Evolutionary conservation across 1,140 invertebrate species (phyloP), one percentile per base, ranked within the genome.

Genomic region (Drosophila virilis): DNA sequence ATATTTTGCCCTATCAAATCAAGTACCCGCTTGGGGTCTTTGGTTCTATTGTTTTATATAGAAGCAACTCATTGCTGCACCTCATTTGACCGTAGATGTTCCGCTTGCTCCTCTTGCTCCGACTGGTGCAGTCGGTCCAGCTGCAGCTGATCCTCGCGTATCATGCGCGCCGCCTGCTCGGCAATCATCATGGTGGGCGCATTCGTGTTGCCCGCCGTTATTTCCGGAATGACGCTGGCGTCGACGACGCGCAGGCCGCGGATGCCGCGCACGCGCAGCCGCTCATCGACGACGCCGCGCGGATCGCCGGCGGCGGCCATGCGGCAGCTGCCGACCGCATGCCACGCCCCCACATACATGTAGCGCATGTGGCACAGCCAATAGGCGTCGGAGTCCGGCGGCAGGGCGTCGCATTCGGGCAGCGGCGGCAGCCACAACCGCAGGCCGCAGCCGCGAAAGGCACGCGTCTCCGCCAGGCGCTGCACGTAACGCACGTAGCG

Each of bases 191-290:
- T 95, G 0, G 94, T 94, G 0, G 96, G 94, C 5, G 95, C 96
- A 89, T 96, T 96, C 0, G 96, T 96, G 68, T 97, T 96, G 1
- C 94, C 96, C 32, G 94, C 94, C 0, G 95, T 93, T n/a, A 97
- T 94, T 3, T 91, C 92, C 0, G 97, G 96, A 95, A 97, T 97
- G 6, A 97, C 94, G 67, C 96, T 97, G 28, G 96, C 96, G 92
- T 97, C 96, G 1, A 95, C 94, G 0, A 97, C 95, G 67, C 96
- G 93, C 5, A 97, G 83, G 3, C 94, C 94, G 1, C 89, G 80
- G 1, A 97, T 91, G 0, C 95, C 95, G 67, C 94, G 93, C 1
- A 97, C 95, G 32, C 94, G 92, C 7, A 98, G 92, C 38, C 95
- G 77, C 0, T 94, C 92, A 88, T 97, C 95, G 2, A 96, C 94